Evolutionary conservation across 1,140 invertebrate genomes (phyloP).

Genomic region (Ceratosolen fusciceps): DNA sequence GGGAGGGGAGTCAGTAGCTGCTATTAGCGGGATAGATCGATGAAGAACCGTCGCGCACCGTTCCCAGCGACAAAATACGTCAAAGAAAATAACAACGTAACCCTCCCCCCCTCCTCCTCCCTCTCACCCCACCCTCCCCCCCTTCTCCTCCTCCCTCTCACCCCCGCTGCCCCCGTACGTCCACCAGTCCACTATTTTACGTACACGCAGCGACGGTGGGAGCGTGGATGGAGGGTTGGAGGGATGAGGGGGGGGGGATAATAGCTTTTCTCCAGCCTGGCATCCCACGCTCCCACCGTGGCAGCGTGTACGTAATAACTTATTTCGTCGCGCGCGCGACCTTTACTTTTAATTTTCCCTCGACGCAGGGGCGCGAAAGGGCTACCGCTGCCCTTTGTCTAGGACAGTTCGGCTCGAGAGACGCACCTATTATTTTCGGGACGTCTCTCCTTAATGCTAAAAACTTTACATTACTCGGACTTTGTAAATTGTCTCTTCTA

Average conservation of each 20-base stretch:
- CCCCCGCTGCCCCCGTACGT: too few species aligned
- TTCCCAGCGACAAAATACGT: too few species aligned
- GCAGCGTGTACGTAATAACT: constrained; percentile 1
- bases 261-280: neutral
- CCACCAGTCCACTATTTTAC: too few species aligned
- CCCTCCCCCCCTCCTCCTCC: neutral
- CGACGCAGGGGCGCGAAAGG: neutral
- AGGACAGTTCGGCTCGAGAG: neutral
- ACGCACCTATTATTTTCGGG: neutral
- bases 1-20: neutral
- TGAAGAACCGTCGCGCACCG: constrained; percentile 3
- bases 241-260: too few species aligned
- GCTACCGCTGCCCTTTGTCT: neutral
- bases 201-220: too few species aligned
- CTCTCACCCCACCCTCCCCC: neutral
- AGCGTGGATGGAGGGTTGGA: too few species aligned
- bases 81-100: neutral
- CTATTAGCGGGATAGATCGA: neutral
- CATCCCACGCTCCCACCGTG: neutral
- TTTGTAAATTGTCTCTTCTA: too few species aligned
- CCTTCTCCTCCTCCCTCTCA: neutral
- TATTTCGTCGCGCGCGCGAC: neutral
- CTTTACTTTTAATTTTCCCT: constrained; percentile 27
- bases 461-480: neutral
- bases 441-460: neutral